Conservation (phyloP, 2,888 invertebrate genomes). For the Chromoteleia sp. region DNA sequence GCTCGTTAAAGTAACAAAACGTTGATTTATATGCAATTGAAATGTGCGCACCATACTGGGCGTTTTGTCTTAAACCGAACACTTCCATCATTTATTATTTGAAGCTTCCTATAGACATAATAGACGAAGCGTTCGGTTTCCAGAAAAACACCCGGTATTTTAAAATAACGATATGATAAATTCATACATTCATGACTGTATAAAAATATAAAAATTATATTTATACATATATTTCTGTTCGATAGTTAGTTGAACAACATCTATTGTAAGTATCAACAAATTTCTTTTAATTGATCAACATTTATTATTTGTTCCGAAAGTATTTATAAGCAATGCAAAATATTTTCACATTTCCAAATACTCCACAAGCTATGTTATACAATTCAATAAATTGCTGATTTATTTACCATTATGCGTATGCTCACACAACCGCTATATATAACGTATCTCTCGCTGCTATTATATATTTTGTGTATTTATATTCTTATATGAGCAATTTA, state of each 20-base stretch:
- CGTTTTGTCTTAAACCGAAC: too few relatives aligned
- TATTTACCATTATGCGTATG: background rate
- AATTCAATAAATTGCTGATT: background rate
- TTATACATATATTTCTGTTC: slow-evolving; percentile 6
- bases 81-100: too few relatives aligned
- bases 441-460: too few relatives aligned
- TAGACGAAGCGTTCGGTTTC: background rate
- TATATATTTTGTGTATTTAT: background rate
- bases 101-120: too few relatives aligned
- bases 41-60: background rate
- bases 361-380: background rate
- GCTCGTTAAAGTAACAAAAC: background rate
- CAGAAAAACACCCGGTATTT: background rate
- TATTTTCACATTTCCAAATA: background rate
- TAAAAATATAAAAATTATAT: slow-evolving; percentile 35
- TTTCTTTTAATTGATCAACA: background rate
- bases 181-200: slow-evolving; percentile 20
- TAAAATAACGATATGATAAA: slow-evolving; percentile 20
- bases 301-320: background rate
- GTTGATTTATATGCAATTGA: background rate
- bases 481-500: background rate
- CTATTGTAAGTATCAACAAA: slow-evolving; percentile 1
- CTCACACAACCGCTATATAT: too few relatives aligned
- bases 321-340: slow-evolving; percentile 1
- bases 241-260: slow-evolving; percentile 14